Evolutionary conservation across 2,113 vertebrate genomes (phyloP).

Genomic region (Paracanthobrama guichenoti): DNA sequence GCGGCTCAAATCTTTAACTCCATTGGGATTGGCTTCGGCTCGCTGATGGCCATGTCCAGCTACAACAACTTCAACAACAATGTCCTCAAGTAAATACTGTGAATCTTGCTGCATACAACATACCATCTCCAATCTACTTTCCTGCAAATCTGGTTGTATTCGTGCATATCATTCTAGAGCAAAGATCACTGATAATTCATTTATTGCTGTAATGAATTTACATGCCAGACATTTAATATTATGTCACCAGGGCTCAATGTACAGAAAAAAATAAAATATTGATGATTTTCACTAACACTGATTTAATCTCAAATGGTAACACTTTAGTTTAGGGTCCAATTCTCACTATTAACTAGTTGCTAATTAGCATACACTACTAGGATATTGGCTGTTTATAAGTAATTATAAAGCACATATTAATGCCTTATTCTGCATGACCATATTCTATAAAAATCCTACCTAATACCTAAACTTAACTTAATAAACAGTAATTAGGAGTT

Average conservation of each 20-base stretch:
- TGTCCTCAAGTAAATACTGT: constrained; percentile 64
- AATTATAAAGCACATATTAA: too few relatives aligned
- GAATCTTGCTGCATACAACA: neutral
- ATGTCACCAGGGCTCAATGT: neutral
- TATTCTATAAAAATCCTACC: too few relatives aligned
- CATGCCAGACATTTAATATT: neutral
- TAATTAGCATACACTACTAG: too few relatives aligned
- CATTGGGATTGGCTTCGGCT: constrained; percentile 78
- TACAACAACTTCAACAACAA: constrained; percentile 80
- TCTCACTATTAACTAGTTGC: too few relatives aligned
- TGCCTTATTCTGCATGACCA: too few relatives aligned
- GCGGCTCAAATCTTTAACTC: constrained; percentile 81
- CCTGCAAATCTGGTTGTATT: neutral
- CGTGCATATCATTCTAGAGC: neutral
- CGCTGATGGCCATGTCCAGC: constrained; percentile 76
- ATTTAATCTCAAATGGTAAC: neutral
- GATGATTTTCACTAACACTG: neutral
- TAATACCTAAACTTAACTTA: too few relatives aligned
- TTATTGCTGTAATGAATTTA: neutral
- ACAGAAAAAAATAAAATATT: neutral
- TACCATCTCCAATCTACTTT: neutral
- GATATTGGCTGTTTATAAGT: too few relatives aligned
- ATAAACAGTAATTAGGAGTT: too few relatives aligned
- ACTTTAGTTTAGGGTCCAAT: too few relatives aligned
- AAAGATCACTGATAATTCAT: constrained; percentile 6